Evolutionary conservation across 2,797 vertebrate species (phyloP).

Genomic region (Sebastolobus altivelis): DNA sequence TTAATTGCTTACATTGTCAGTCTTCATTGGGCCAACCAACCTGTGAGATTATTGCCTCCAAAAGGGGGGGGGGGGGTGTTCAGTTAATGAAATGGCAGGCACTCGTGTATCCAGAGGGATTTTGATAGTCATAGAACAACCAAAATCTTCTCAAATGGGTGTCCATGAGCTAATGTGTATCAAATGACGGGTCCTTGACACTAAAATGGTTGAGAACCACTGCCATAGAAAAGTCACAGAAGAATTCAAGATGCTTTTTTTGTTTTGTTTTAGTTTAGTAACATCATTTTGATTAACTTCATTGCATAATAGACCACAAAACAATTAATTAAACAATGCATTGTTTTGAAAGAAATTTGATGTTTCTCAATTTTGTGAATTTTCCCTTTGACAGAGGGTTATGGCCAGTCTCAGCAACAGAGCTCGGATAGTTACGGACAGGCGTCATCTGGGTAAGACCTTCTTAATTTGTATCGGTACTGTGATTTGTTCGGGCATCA

Average conservation of each 20-base stretch:
- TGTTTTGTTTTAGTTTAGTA: background rate
- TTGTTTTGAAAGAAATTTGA: background rate
- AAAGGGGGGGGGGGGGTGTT: background rate
- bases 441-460: slow-evolving; percentile 77
- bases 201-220: no score
- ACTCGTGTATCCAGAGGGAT: no score
- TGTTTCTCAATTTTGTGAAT: background rate
- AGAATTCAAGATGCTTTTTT: background rate
- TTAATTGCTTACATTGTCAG: background rate
- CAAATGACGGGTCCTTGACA: no score
- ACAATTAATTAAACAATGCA: background rate
- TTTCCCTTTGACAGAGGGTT: slow-evolving; percentile 62
- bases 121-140: no score
- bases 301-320: background rate
- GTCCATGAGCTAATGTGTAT: no score
- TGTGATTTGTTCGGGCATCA: background rate
- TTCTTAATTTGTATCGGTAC: background rate
- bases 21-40: no score
- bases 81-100: background rate
- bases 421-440: slow-evolving; percentile 77
- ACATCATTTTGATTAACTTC: background rate
- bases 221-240: background rate
- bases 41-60: background rate
- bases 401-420: slow-evolving; percentile 73
- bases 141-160: no score